phyloP scores from a whole-genome alignment of 2,113 vertebrate species.

The Galbula dea region DNA sequence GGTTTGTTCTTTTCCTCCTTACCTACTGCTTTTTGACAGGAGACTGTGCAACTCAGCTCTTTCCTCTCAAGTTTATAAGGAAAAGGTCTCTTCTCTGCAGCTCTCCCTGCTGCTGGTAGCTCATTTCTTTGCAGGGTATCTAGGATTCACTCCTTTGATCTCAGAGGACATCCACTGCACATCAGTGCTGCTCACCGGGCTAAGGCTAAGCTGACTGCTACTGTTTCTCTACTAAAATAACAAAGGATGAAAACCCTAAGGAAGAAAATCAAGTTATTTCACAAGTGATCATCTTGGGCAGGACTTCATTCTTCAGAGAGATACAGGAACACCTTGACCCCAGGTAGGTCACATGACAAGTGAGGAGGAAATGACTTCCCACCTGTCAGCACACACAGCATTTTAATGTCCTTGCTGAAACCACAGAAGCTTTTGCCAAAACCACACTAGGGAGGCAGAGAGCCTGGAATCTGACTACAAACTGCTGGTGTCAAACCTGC shows the following conservation, averaged over 20 bases:
- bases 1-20: background rate
- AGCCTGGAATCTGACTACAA: background rate
- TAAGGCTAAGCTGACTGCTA: background rate
- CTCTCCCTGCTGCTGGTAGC: background rate
- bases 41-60: background rate
- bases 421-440: accelerated
- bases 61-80: background rate
- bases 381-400: background rate
- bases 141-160: background rate
- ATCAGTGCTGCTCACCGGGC: background rate
- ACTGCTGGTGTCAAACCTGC: background rate
- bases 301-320: background rate
- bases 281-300: background rate
- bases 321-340: background rate
- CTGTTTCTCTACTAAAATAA: background rate
- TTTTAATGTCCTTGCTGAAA: background rate
- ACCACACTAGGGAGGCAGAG: background rate
- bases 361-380: background rate
- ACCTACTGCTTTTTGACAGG: background rate
- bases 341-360: background rate
- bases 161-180: background rate
- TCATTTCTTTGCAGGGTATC: background rate
- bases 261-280: background rate
- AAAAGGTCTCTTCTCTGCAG: background rate
- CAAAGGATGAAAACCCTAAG: background rate